These are phyloP conservation scores for Octonoba sinensis DNA, from an alignment of 2,888 invertebrate species.

Conservation along the genomic window DNA sequence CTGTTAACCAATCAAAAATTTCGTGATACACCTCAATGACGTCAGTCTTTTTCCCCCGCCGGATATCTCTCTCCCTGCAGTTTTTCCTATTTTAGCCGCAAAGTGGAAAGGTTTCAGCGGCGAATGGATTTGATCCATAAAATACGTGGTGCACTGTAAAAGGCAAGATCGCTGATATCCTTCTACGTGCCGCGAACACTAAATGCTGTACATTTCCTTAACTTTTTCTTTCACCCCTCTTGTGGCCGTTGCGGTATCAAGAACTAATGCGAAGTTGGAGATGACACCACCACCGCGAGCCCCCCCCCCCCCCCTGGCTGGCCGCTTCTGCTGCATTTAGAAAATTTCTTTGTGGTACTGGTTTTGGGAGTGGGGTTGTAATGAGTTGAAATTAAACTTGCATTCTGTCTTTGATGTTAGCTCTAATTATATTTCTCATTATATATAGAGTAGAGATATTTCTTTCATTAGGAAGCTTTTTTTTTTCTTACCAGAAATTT, in stretches of 20 bases:
- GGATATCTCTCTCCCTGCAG: too few relatives aligned
- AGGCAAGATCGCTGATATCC: constrained; percentile 46
- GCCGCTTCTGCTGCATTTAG: constrained; percentile 15
- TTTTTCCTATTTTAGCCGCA: constrained; percentile 18
- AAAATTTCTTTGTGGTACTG: constrained; percentile 5
- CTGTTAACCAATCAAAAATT: too few relatives aligned
- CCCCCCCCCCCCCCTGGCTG: constrained; percentile 22
- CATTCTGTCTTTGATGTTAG: background rate
- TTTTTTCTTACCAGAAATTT: too few relatives aligned
- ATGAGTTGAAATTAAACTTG: constrained; percentile 22
- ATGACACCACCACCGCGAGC: background rate
- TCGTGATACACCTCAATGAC: too few relatives aligned
- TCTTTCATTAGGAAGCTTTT: too few relatives aligned
- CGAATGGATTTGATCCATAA: constrained; percentile 50
- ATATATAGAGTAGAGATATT: too few relatives aligned
- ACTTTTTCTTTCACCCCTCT: constrained; percentile 18
- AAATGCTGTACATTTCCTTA: constrained; percentile 54
- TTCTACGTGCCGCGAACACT: constrained; percentile 45
- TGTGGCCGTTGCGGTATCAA: constrained; percentile 12
- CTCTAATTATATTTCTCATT: too few relatives aligned
- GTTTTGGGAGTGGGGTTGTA: background rate
- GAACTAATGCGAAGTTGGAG: constrained; percentile 26
- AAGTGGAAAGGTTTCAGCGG: constrained; percentile 35
- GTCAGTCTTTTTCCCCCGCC: too few relatives aligned
- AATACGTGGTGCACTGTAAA: constrained; percentile 21